Evolutionary conservation across 1,140 invertebrate species (phyloP).

Genomic region (Caenorhabditis latens): DNA sequence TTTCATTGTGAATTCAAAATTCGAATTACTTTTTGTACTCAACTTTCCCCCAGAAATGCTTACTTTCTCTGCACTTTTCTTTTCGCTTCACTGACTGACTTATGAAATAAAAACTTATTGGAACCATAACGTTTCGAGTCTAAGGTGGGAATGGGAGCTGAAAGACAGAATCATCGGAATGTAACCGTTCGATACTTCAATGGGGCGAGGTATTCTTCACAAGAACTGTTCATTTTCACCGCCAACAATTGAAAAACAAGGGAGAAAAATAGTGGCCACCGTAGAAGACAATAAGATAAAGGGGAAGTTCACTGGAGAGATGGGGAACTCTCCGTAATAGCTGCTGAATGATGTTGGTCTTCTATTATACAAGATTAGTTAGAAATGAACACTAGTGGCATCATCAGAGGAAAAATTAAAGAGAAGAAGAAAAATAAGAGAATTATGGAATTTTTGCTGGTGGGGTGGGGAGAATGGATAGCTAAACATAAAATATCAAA

Average conservation of each 20-base stretch:
- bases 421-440: not conserved
- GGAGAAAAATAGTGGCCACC: not conserved
- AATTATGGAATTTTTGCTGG: not conserved
- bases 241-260: not conserved
- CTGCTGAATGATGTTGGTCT: not conserved
- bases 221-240: constrained; percentile 11
- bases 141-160: too few species aligned
- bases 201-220: not conserved
- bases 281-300: not conserved
- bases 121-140: too few species aligned
- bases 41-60: not conserved
- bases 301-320: not conserved
- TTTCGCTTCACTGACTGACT: too few species aligned
- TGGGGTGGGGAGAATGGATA: too few species aligned
- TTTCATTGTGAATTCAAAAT: not conserved
- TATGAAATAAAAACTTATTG: too few species aligned
- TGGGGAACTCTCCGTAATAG: too few species aligned
- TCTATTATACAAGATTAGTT: constrained; percentile 51
- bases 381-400: constrained; percentile 1
- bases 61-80: not conserved
- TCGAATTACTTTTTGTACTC: not conserved
- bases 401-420: not conserved
- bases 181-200: not conserved
- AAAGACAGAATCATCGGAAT: too few species aligned
- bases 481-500: too few species aligned